These are phyloP conservation scores for Cataglyphis hispanica DNA, from an alignment of 1,140 invertebrate genomes.

Conservation along the genomic window DNA sequence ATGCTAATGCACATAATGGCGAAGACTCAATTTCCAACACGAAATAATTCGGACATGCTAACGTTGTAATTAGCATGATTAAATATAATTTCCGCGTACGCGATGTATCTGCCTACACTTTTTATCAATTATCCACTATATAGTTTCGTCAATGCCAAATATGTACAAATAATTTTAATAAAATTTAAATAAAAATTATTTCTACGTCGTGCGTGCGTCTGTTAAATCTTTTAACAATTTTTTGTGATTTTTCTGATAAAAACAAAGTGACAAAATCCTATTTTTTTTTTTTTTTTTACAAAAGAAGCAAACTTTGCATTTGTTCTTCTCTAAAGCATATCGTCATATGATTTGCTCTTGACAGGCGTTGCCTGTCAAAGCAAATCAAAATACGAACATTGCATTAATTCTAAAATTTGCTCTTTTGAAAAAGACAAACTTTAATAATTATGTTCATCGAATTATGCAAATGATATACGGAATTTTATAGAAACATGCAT, in stretches of 20 bases:
- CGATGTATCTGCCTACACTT: background rate
- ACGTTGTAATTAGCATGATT: conserved; percentile 7
- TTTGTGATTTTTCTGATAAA: background rate
- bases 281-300: background rate
- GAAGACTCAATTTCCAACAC: conserved; percentile 18
- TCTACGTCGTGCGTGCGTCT: background rate
- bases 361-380: too few species aligned
- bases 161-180: background rate
- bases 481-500: background rate
- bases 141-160: background rate
- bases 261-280: background rate
- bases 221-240: background rate
- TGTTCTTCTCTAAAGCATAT: background rate
- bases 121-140: background rate
- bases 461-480: background rate
- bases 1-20: conserved; percentile 6
- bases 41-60: conserved; percentile 11
- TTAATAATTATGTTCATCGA: too few species aligned
- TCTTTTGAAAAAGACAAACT: background rate
- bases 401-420: background rate
- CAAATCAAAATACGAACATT: too few species aligned
- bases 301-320: background rate
- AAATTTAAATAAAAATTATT: conserved; percentile 11
- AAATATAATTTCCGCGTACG: background rate
- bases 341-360: background rate